phyloP scores from a whole-genome alignment of 2,888 invertebrate species.

The Clepsis dumicolana region DNA sequence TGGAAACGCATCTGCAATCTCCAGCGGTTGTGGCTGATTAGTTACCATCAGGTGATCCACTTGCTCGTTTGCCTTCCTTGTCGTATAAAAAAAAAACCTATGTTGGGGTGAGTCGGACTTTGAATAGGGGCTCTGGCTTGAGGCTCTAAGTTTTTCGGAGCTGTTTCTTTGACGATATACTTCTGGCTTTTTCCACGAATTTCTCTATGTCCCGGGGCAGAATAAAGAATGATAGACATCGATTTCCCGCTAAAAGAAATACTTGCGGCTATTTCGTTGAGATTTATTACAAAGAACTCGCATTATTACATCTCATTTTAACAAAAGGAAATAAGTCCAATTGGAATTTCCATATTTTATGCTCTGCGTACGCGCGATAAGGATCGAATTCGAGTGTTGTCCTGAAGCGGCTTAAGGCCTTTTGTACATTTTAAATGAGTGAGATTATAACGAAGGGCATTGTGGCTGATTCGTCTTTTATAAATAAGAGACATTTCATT shows the following conservation, averaged over 20 bases:
- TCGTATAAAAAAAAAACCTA: no score
- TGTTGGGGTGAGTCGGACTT: no score
- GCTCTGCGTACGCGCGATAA: neutral
- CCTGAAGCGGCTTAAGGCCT: neutral
- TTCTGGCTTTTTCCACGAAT: no score
- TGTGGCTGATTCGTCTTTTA: neutral
- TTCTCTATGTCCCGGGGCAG: neutral
- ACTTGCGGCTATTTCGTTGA: constrained; percentile 2
- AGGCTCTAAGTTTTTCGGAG: no score
- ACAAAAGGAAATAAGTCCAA: neutral
- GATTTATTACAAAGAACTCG: constrained; percentile 5
- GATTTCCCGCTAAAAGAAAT: constrained; percentile 1
- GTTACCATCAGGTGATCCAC: no score
- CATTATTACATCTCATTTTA: neutral
- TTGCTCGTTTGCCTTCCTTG: no score
- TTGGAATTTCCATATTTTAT: neutral
- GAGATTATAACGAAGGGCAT: neutral
- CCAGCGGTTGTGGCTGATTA: no score
- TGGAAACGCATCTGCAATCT: no score
- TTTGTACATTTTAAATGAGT: neutral
- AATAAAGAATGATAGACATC: neutral
- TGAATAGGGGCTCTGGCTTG: no score
- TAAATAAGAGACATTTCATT: neutral
- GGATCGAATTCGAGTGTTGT: neutral
- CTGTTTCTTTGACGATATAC: no score